phyloP scores from a whole-genome alignment of 1,140 invertebrate genomes.

The Drosophila yakuba region DNA sequence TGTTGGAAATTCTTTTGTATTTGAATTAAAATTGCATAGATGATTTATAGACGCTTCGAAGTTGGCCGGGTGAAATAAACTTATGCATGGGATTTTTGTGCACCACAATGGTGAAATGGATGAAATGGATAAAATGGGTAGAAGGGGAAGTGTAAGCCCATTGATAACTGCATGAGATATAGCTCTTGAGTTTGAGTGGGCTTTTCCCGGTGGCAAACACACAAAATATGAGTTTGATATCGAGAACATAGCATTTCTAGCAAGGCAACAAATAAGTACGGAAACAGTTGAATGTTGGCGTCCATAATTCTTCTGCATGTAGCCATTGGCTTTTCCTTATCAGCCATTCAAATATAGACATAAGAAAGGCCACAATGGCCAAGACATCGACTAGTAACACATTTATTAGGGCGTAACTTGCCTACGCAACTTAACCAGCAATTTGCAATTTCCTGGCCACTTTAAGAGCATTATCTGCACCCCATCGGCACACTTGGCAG shows the following conservation, averaged over 20 bases:
- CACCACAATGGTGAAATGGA: slow-evolving; percentile 36
- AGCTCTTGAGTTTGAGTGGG: slow-evolving; percentile 15
- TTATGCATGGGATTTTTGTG: slow-evolving; percentile 73
- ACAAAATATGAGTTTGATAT: background rate
- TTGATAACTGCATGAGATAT: slow-evolving; percentile 29
- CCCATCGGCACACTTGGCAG: slow-evolving; percentile 41
- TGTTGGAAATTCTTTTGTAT: slow-evolving; percentile 74
- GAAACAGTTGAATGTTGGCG: background rate
- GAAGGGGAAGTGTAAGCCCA: slow-evolving; percentile 18
- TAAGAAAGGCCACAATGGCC: slow-evolving; percentile 20
- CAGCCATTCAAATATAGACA: slow-evolving; percentile 59
- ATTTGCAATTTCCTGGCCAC: slow-evolving; percentile 77
- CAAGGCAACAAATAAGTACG: background rate
- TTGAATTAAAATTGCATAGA: slow-evolving; percentile 80
- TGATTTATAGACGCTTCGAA: slow-evolving; percentile 71
- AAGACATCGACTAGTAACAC: slow-evolving; percentile 41
- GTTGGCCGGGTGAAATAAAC: slow-evolving; percentile 63
- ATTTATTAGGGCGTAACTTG: slow-evolving; percentile 36
- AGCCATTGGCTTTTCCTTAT: slow-evolving; percentile 6
- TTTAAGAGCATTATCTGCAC: slow-evolving; percentile 60
- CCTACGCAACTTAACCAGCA: slow-evolving; percentile 60
- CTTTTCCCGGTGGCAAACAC: background rate
- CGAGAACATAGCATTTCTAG: background rate
- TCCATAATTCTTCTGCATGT: background rate
- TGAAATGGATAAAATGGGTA: too few species aligned